Evolutionary conservation across 2,797 vertebrate genomes (phyloP).

Genomic region (Muscicapa comitata): DNA sequence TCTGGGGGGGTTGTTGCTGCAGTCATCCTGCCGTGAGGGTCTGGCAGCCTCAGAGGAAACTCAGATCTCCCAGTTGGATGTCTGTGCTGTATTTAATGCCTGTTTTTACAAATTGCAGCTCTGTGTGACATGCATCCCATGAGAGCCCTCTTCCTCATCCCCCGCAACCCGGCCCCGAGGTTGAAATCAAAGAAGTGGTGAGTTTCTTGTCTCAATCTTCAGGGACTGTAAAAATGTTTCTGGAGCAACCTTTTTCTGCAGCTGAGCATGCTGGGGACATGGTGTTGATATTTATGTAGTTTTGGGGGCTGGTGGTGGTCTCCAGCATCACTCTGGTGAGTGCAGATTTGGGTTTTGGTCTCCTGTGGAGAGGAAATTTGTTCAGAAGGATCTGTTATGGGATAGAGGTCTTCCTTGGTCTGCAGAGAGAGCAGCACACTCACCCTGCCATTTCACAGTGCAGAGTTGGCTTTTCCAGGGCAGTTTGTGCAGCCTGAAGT

Average conservation of each 20-base stretch:
- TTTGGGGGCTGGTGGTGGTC: not conserved
- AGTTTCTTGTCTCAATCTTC: conserved; percentile 58
- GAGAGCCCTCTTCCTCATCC: conserved; percentile 94
- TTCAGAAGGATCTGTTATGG: accelerated
- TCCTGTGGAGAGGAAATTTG: not conserved
- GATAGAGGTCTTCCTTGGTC: not conserved
- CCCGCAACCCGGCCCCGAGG: conserved; percentile 88
- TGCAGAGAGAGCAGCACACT: not conserved
- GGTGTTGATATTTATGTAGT: accelerated
- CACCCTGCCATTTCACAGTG: not conserved
- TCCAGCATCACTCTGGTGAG: not conserved
- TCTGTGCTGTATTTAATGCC: not conserved
- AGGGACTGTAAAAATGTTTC: accelerated
- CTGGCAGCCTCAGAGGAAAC: not conserved
- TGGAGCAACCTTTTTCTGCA: not conserved
- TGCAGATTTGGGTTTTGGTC: not conserved
- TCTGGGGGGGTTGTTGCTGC: not conserved
- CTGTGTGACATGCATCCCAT: conserved; percentile 96
- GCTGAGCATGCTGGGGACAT: accelerated
- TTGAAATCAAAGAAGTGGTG: conserved; percentile 96
- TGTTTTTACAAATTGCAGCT: conserved; percentile 75
- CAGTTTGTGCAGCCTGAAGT: not conserved
- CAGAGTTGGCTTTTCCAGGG: not conserved
- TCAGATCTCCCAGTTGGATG: not conserved
- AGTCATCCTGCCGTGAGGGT: not conserved